Conservation (phyloP, 2,888 invertebrate genomes). For the Lacanobia wlatinum region DNA sequence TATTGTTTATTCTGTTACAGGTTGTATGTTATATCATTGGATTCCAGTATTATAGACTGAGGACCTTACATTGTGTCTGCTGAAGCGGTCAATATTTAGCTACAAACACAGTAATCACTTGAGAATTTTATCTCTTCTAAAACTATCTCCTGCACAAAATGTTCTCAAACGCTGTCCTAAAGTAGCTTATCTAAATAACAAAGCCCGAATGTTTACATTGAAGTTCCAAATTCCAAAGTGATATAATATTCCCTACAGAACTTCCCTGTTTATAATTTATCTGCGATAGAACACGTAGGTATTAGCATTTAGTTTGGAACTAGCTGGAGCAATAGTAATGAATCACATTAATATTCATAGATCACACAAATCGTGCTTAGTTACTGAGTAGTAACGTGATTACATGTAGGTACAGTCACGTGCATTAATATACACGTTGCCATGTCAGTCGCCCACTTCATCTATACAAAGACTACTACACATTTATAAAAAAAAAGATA, state of each 20-base stretch:
- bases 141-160: neutral
- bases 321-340: constrained; percentile 63
- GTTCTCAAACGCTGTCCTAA: neutral
- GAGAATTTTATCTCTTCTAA: neutral
- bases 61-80: no score
- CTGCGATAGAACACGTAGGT: constrained; percentile 41
- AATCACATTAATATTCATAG: constrained; percentile 73
- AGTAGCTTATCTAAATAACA: constrained; percentile 38
- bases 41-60: no score
- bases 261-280: constrained; percentile 45
- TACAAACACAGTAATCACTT: no score
- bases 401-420: constrained; percentile 13
- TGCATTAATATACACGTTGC: no score
- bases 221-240: constrained; percentile 16
- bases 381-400: constrained; percentile 37
- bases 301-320: constrained; percentile 70
- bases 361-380: constrained; percentile 53
- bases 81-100: no score
- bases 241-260: constrained; percentile 40
- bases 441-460: no score
- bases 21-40: no score
- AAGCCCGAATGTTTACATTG: constrained; percentile 10
- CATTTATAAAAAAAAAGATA: no score
- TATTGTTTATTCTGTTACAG: no score
- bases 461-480: no score